Percentiles rank a stretch among this genome's conserved stretches.
These are phyloP conservation scores for Apamea crenata DNA, from an alignment of 2,888 invertebrate genomes.

Conservation along the genomic window DNA sequence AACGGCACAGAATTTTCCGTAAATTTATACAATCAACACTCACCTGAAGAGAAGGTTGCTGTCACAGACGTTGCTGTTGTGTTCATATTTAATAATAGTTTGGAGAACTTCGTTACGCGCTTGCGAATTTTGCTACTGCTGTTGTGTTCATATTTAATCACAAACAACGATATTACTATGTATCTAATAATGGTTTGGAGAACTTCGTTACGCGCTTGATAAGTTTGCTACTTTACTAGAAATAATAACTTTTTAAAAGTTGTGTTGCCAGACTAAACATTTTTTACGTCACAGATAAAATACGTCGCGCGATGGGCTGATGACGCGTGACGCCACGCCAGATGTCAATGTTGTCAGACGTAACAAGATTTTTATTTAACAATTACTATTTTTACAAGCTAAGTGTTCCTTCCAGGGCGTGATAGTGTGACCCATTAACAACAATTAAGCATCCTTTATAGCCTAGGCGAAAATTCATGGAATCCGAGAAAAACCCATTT, in stretches of 20 bases:
- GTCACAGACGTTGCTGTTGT: constrained; percentile 67
- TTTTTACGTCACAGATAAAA: constrained; percentile 31
- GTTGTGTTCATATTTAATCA: too few species aligned
- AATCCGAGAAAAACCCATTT: too few species aligned
- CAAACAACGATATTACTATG: too few species aligned
- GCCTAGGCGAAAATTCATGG: too few species aligned
- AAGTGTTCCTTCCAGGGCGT: too few species aligned
- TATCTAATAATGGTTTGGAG: neutral
- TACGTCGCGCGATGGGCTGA: neutral
- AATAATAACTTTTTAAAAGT: constrained; percentile 11
- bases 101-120: neutral
- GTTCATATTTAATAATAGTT: constrained; percentile 64
- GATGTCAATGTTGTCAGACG: constrained; percentile 7
- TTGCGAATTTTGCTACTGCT: too few species aligned
- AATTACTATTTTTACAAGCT: too few species aligned
- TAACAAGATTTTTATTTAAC: neutral
- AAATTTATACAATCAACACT: constrained; percentile 51
- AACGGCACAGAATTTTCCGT: constrained; percentile 22
- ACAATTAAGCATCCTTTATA: too few species aligned
- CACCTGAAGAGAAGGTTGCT: constrained; percentile 68
- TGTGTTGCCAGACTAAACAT: constrained; percentile 31
- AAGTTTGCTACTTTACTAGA: constrained; percentile 38
- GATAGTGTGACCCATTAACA: too few species aligned
- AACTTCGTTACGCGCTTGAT: constrained; percentile 35
- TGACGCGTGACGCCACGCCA: neutral